phyloP scores from a whole-genome alignment of 2,113 vertebrate species.

The Ondatra zibethicus region DNA sequence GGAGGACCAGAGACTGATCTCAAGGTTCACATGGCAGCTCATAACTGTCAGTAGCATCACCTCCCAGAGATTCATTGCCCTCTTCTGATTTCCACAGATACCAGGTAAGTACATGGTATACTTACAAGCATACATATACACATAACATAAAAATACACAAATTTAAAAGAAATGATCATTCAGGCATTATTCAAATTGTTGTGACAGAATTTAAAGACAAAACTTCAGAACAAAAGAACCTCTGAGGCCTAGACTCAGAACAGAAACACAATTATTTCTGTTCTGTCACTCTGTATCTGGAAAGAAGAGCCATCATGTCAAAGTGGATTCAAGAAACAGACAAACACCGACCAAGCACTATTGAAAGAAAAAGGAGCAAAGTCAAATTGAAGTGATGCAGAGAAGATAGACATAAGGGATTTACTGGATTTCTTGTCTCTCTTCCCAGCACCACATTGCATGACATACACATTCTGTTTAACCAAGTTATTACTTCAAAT shows the following conservation, averaged over 20 bases:
- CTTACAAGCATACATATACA: background rate
- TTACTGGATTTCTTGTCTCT: no score
- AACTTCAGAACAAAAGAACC: background rate
- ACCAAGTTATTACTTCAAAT: background rate
- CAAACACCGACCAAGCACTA: no score
- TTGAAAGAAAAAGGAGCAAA: background rate
- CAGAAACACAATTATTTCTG: background rate
- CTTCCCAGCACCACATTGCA: background rate
- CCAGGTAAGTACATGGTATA: background rate
- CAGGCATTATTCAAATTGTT: background rate
- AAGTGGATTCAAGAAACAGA: background rate
- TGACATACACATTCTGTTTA: background rate
- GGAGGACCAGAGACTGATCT: background rate
- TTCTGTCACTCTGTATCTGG: background rate
- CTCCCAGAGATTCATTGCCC: background rate
- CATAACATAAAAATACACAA: background rate
- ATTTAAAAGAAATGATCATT: background rate
- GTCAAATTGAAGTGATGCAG: background rate
- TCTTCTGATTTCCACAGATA: background rate
- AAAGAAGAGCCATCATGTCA: background rate
- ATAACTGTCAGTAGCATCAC: background rate
- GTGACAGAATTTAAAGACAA: background rate
- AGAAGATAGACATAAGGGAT: background rate
- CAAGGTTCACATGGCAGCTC: background rate
- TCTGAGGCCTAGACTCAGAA: background rate